Evolutionary conservation across 1,140 invertebrate species (phyloP), one percentile per base, ranked within the genome.

Genomic region (Mylabris phalerata): DNA sequence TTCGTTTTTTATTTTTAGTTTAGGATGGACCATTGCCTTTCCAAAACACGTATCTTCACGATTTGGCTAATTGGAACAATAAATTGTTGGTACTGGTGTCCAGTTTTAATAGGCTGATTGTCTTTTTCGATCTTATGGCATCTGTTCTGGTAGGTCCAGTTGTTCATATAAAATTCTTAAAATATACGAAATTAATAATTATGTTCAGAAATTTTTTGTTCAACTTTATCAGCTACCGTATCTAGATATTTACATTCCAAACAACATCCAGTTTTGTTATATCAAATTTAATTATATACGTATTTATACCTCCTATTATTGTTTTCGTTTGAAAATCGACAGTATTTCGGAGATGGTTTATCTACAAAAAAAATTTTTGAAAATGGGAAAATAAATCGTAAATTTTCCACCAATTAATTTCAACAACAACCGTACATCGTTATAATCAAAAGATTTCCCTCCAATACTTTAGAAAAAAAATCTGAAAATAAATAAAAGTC

Each of bases 21-120:
- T 50, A 51, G 45, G 39, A 55, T 48, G 63, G 61, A 68, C 62
- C 70, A 71, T 74, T 73, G 67, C 59, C 64, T 70, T 70, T 70
- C 67, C 72, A 68, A 73, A 74, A 74, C 72, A 74, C 72, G 72
- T 74, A 74, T 70, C 71, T 70, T 72, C 71, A 68, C 71, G 71
- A 74, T 74, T 74, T 74, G 67, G 72, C 72, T 74, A 74, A 74
- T 74, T 74, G 71, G 72, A 64, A 72, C 72, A 72, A 74, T 74
- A 74, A 74, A 74, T 74, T 72, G 71, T 72, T 70, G 68, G 66
- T 72, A 71, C 69, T 32, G 63, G 71, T 73, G 70, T 71, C 71
- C 71, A 62, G 61, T 67, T 69, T 73, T 74, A 74, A 74, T 74
- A 74, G 72, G 72, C 71, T 70, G 72, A 74, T 74, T 74, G 72